These are phyloP conservation scores for Trachelipus rathkii DNA, from an alignment of 1,140 invertebrate species.

Conservation along the genomic window DNA sequence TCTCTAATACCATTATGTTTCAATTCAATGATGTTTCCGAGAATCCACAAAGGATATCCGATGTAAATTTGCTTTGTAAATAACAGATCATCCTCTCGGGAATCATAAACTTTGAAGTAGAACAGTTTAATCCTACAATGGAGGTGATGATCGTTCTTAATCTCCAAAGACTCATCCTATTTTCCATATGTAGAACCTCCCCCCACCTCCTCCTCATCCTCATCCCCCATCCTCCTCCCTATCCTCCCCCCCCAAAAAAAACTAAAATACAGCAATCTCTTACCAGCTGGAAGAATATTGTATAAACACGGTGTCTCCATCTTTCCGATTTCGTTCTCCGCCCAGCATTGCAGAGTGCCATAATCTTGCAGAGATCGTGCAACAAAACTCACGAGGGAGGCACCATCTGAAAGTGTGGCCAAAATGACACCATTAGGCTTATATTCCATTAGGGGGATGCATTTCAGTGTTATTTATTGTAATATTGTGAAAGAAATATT, in stretches of 20 bases:
- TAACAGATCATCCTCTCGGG: not conserved
- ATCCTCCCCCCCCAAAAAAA: too few relatives aligned
- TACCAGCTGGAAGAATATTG: conserved; percentile 26
- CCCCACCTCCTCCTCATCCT: not conserved
- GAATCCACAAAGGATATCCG: not conserved
- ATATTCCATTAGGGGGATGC: not conserved
- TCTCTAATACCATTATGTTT: too few relatives aligned
- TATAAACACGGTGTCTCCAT: conserved; percentile 29
- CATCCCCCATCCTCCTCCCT: too few relatives aligned
- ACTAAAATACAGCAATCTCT: not conserved
- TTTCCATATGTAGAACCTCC: not conserved
- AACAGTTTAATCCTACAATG: not conserved
- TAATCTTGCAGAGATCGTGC: conserved; percentile 27
- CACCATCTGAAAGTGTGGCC: not conserved
- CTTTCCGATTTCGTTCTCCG: conserved; percentile 32
- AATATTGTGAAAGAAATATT: not conserved
- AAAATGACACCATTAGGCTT: conserved; percentile 3
- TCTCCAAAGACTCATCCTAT: not conserved
- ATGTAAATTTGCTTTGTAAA: not conserved
- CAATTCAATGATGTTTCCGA: too few relatives aligned
- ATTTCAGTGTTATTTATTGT: not conserved
- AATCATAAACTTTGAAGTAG: not conserved
- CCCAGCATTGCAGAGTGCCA: conserved; percentile 34
- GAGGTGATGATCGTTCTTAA: not conserved
- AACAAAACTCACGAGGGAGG: conserved; percentile 23